Evolutionary conservation across 2,888 invertebrate species (phyloP), one percentile per base, ranked within the genome.

Genomic region (Melieria crassipennis): DNA sequence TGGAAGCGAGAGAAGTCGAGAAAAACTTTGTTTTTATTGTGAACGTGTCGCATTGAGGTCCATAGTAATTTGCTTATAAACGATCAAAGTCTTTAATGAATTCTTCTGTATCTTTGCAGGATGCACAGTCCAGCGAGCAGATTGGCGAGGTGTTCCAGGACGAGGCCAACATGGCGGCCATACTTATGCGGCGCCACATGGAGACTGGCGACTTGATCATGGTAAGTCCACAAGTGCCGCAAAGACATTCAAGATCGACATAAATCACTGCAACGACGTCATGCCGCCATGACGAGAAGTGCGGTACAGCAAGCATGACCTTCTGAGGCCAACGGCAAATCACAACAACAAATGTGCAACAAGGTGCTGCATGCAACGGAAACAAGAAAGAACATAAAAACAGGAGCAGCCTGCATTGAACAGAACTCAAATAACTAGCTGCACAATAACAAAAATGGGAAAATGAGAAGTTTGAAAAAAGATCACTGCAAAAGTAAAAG

Each of bases 61-160:
- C 30, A 30, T 30, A 30, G 30, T 30, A 30, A 30, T 3, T 30
- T 1, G 30, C 30, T 30, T 30, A 30, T 30, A 30, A 30, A 30
- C 30, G 30, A 30, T 30, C 30, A 30, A 30, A 30, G 30, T 30
- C 2, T 30, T 30, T 30, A 30, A 30, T 5, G n/a, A 58, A 58
- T 11, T 6, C 52, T 43, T 71, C 45, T 57, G 52, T 66, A 48
- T 30, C 47, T 47, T 89, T 87, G 30, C 89, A 92, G 92, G 88
- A 89, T 83, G 81, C 88, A 73, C 77, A 78, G 64, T 77, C 76
- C 64, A 71, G 77, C 60, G 82, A 83, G 79, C 92, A 94, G 74
- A 89, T 96, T 73, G 97, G 96, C 13, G 94, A 95, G 75, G 89
- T 94, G 58, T 97, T 94, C 87, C 96, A 97, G 86, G 97, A 97